Percentiles rank a stretch among this genome's conserved stretches.
These are phyloP conservation scores for Nestor notabilis DNA, from an alignment of 2,113 vertebrate genomes.

Conservation along the genomic window DNA sequence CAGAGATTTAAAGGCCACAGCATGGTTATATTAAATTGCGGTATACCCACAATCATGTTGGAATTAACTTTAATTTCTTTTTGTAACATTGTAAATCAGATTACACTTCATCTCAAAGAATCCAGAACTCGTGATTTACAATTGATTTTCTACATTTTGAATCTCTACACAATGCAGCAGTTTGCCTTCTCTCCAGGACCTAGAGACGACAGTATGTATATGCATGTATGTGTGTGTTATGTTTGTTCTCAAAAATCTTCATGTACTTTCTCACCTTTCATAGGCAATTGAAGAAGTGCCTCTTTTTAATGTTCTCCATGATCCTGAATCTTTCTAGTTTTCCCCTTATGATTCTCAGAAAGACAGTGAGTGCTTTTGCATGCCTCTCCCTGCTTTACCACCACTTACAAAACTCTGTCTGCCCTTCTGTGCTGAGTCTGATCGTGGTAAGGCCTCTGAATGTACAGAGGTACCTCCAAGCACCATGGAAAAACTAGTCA, in stretches of 20 bases:
- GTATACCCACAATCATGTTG: constrained; percentile 44
- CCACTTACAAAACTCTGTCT: background rate
- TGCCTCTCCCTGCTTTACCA: background rate
- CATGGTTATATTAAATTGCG: constrained; percentile 52
- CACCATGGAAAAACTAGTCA: background rate
- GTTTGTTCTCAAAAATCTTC: background rate
- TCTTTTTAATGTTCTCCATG: background rate
- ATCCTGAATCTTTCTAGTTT: background rate
- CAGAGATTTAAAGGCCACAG: constrained; percentile 70
- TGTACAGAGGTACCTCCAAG: background rate
- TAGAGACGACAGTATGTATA: background rate
- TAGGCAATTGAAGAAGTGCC: background rate
- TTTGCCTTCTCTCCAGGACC: constrained; percentile 11
- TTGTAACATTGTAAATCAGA: constrained; percentile 60
- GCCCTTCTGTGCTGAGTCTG: background rate
- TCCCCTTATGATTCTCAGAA: background rate
- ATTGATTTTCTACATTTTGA: constrained; percentile 17
- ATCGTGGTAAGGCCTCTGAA: background rate
- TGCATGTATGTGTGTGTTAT: background rate
- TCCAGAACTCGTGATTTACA: constrained; percentile 30
- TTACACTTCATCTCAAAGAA: constrained; percentile 36
- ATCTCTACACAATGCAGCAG: constrained; percentile 26
- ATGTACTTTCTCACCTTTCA: background rate
- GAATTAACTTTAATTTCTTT: constrained; percentile 51
- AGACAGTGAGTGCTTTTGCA: background rate